phyloP scores from a whole-genome alignment of 2,113 vertebrate genomes.

The Propithecus coquereli region DNA sequence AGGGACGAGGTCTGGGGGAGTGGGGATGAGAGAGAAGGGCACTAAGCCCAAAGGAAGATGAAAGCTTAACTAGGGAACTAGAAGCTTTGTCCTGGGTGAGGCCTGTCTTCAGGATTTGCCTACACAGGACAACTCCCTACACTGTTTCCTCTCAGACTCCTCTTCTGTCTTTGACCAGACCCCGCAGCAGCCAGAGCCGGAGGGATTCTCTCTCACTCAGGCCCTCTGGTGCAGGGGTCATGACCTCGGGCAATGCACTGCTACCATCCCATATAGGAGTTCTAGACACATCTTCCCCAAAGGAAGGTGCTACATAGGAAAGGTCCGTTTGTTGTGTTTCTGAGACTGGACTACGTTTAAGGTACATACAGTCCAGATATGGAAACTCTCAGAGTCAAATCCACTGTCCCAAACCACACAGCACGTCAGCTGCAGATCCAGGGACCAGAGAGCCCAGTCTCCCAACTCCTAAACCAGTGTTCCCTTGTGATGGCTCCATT shows the following conservation, averaged over 20 bases:
- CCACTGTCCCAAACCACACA: background rate
- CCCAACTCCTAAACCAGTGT: background rate
- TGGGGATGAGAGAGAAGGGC: accelerated
- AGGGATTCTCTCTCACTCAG: background rate
- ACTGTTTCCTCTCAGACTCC: background rate
- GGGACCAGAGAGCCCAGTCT: background rate
- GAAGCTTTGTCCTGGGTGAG: background rate
- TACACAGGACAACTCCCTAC: background rate
- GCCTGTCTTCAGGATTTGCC: background rate
- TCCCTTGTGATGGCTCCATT: accelerated
- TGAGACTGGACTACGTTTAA: background rate
- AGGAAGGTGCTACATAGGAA: background rate
- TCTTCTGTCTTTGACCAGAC: background rate
- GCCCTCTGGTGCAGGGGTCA: no score
- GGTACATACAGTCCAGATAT: background rate
- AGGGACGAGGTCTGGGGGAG: accelerated
- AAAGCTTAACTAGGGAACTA: background rate
- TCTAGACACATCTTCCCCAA: background rate
- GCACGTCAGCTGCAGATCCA: background rate
- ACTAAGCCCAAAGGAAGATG: background rate
- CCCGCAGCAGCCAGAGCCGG: accelerated
- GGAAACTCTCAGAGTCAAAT: background rate
- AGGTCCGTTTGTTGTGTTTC: background rate
- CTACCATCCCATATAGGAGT: background rate
- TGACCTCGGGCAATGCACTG: background rate